Evolutionary conservation across 2,113 vertebrate genomes (phyloP).

Genomic region (Microcebus griseorufus): DNA sequence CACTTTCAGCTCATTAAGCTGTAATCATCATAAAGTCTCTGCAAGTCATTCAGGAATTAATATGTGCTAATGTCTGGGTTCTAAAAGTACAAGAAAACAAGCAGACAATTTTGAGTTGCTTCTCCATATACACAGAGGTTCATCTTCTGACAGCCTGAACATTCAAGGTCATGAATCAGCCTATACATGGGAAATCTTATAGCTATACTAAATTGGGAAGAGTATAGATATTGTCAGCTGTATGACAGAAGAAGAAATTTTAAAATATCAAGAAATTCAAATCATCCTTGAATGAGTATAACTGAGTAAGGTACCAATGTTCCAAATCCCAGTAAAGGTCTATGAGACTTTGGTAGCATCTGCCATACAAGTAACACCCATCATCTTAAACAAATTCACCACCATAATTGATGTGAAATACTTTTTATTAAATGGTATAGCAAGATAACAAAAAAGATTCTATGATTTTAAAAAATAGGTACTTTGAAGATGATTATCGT

Average conservation of each 20-base stretch:
- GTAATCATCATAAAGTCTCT: constrained; percentile 49
- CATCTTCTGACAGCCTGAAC: constrained; percentile 27
- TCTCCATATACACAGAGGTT: constrained; percentile 41
- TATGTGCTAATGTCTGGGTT: constrained; percentile 57
- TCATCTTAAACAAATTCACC: constrained; percentile 38
- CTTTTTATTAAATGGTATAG: constrained; percentile 37
- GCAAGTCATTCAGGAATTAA: constrained; percentile 54
- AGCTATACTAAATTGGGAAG: background rate
- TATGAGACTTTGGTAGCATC: background rate
- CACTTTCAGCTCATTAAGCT: constrained; percentile 52
- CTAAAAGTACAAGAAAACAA: constrained; percentile 55
- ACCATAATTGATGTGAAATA: constrained; percentile 8
- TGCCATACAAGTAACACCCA: background rate
- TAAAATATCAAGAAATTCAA: constrained; percentile 48
- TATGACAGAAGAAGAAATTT: background rate
- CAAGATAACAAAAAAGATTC: constrained; percentile 42
- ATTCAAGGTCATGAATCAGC: constrained; percentile 9
- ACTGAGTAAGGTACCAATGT: background rate
- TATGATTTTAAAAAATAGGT: background rate
- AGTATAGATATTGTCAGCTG: constrained; percentile 6
- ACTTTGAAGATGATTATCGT: background rate
- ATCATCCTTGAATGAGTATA: constrained; percentile 24
- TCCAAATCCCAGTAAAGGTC: background rate
- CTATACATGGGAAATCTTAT: background rate
- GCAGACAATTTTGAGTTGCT: constrained; percentile 12